Base-by-base conservation (phyloP, 2,113 vertebrate species). In the Aegotheles bennettii region DNA sequence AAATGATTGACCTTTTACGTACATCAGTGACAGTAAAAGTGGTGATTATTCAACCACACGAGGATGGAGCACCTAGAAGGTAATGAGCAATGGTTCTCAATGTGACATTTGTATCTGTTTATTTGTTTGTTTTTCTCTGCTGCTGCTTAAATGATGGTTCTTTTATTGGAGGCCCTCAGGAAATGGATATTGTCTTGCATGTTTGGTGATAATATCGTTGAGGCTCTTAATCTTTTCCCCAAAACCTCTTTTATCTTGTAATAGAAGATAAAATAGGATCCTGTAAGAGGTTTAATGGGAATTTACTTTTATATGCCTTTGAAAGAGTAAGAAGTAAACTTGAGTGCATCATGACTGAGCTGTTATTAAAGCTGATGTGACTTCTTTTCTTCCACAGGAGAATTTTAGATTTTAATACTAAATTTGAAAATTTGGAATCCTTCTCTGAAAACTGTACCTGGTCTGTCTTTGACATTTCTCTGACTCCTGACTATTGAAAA, bases 1-100 rank as follows among this genome's bases (percentile, higher is more conserved):
- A 99, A 96, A 99, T 99, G 99, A 99, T 99, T 10, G 99, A 99
- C 97, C 98, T 99, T 2, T 98, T 99, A 31, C 98, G 99, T 35
- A 99, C 99, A 0, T 99, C 99, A 0, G 96, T 99, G 95, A 98
- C 98, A 1, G 99, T 99, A 83, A 99, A 99, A 88, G 99, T 99
- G 95, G 98, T 99, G 74, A 99, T 99, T 93, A 99, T 99, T 96
- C 99, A 99, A 92, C 99, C 99, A 19, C 98, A 99, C 0, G 98
- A 99, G 8, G 99, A 99, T 36, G 99, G 99, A 91, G 98, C 98
- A 0, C 99, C 99, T 43, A 98, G 99, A 96, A 99, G 99, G 99
- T 99, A 98, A 97, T 1, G 2, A 54, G 14, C 9, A 33, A 19
- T 59, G 9, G 14, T 79, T 64, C 67, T 83, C n/a, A 42, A 2